Evolutionary conservation across 2,797 vertebrate species (phyloP).

Genomic region (Centroberyx gerrardi): DNA sequence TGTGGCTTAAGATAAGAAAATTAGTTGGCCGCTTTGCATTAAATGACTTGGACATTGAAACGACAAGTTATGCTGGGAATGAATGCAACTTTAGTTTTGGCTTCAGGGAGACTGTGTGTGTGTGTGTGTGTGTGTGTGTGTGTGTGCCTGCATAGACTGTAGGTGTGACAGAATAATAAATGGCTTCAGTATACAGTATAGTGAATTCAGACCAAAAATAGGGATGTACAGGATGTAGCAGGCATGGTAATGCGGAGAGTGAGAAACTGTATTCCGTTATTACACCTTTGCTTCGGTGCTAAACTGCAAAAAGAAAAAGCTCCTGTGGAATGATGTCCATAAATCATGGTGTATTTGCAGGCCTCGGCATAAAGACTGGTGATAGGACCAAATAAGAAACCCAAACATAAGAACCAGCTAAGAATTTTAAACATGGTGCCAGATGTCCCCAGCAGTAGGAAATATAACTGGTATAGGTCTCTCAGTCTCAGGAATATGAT

Average conservation of each 20-base stretch:
- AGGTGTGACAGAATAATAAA: constrained; percentile 77
- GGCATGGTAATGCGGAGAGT: constrained; percentile 50
- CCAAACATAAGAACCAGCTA: constrained; percentile 14
- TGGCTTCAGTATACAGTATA: constrained; percentile 41
- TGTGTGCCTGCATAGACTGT: constrained; percentile 31
- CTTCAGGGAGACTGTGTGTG: constrained; percentile 19
- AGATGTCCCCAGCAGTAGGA: neutral
- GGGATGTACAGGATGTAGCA: constrained; percentile 34
- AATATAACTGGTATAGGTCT: neutral
- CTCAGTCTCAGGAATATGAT: neutral
- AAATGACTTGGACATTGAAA: constrained; percentile 25
- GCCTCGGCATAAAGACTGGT: constrained; percentile 28
- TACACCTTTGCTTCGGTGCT: constrained; percentile 36
- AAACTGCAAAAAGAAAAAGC: constrained; percentile 13
- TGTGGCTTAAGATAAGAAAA: neutral
- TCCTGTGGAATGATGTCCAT: constrained; percentile 47
- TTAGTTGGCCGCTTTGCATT: neutral
- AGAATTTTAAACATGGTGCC: constrained; percentile 3
- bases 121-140: constrained; percentile 41
- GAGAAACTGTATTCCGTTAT: constrained; percentile 37
- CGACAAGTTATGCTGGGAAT: constrained; percentile 22
- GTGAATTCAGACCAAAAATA: constrained; percentile 50
- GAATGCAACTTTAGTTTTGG: constrained; percentile 35
- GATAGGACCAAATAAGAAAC: constrained; percentile 11
- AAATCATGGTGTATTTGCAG: constrained; percentile 58